A percentile compares a stretch with the other conserved stretches of the same genome.
Evolutionary conservation across 2,113 vertebrate species (phyloP).

Genomic region (Clarias magur): DNA sequence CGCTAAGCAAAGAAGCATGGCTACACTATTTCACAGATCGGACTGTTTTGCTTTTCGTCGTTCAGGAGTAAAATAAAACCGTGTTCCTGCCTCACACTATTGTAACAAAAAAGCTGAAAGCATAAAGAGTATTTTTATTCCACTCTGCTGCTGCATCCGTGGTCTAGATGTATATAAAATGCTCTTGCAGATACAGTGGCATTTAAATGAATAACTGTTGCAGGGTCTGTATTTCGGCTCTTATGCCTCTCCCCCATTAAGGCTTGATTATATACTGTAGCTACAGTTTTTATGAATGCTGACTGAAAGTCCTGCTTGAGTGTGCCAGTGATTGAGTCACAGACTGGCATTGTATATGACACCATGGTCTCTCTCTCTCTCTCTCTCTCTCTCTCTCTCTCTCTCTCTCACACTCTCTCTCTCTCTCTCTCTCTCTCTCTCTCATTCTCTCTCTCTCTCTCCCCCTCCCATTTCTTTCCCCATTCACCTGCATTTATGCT

Average conservation of each 20-base stretch:
- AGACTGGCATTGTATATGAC: not conserved
- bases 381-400: not conserved
- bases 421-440: not conserved
- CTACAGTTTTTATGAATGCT: not conserved
- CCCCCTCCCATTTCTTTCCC: not conserved
- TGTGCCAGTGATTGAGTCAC: not conserved
- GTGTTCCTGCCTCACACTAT: not conserved
- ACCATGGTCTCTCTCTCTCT: not conserved
- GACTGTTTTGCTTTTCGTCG: not conserved
- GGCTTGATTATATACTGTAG: not conserved
- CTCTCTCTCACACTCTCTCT: not conserved
- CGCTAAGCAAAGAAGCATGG: not conserved
- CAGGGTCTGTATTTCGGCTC: not conserved
- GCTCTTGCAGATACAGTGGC: not conserved
- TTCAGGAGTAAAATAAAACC: not conserved
- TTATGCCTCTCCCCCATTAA: not conserved
- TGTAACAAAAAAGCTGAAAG: not conserved
- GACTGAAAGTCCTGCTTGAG: not conserved
- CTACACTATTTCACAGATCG: not conserved
- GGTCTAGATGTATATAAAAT: not conserved
- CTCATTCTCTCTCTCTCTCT: no score
- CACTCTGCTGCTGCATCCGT: not conserved
- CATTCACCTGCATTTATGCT: no score
- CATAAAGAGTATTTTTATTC: not conserved
- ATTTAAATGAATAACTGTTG: not conserved